phyloP scores from a whole-genome alignment of 2,797 vertebrate species.

The Moxostoma hubbsi region DNA sequence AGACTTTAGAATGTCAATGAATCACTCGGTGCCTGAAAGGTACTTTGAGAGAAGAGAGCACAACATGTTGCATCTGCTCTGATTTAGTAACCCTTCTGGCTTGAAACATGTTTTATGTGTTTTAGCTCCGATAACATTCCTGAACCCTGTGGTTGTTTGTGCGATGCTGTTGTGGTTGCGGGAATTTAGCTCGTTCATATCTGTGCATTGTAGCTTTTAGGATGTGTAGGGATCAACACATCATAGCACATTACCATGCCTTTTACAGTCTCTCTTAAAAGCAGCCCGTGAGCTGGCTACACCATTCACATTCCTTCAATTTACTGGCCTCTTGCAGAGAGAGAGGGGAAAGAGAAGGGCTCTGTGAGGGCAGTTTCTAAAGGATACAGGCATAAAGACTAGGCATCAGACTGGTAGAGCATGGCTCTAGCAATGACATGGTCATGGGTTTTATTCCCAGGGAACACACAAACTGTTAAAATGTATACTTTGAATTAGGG shows the following conservation, averaged over 20 bases:
- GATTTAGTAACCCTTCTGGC: conserved; percentile 46
- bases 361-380: conserved; percentile 24
- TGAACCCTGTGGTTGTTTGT: conserved; percentile 28
- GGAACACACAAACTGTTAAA: too few species aligned
- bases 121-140: conserved; percentile 33
- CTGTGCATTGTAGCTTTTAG: conserved; percentile 31
- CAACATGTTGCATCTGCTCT: conserved; percentile 42
- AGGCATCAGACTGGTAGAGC: too few species aligned
- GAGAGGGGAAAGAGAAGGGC: conserved; percentile 15
- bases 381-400: conserved; percentile 30
- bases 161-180: conserved; percentile 35
- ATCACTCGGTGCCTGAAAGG: conserved; percentile 49
- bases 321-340: conserved; percentile 40
- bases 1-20: conserved; percentile 38
- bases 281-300: conserved; percentile 36
- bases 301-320: conserved; percentile 49
- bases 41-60: conserved; percentile 31
- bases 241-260: conserved; percentile 22
- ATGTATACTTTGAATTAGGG: too few species aligned
- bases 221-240: conserved; percentile 36
- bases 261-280: conserved; percentile 48
- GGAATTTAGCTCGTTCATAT: conserved; percentile 22
- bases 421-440: too few species aligned
- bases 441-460: too few species aligned
- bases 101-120: conserved; percentile 31